phyloP scores from a whole-genome alignment of 1,140 invertebrate species.

The Notospermus geniculatus region DNA sequence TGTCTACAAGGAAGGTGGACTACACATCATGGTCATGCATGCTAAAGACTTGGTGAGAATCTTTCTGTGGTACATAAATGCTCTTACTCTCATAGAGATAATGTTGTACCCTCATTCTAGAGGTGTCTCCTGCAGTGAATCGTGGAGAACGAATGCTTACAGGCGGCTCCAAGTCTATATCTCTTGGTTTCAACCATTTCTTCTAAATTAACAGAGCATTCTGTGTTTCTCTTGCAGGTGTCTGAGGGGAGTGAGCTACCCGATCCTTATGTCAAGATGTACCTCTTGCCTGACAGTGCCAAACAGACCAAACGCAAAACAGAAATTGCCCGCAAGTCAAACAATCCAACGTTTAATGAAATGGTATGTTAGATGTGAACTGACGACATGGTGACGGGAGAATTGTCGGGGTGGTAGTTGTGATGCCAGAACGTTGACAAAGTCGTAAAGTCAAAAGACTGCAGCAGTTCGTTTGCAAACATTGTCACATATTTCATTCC shows the following conservation, averaged over 20 bases:
- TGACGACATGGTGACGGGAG: too few relatives aligned
- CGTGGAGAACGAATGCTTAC: too few relatives aligned
- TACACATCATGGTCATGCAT: slow-evolving; percentile 85
- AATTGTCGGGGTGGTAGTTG: background rate
- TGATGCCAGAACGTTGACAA: too few relatives aligned
- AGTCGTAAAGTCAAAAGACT: too few relatives aligned
- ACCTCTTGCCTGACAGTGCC: slow-evolving; percentile 73
- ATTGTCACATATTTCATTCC: background rate
- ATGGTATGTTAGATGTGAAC: slow-evolving; percentile 66
- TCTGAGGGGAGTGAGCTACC: slow-evolving; percentile 57
- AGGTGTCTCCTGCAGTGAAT: too few relatives aligned
- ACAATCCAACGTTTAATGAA: slow-evolving; percentile 97
- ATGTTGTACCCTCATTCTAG: too few relatives aligned
- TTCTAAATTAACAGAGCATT: too few relatives aligned
- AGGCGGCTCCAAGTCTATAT: too few relatives aligned
- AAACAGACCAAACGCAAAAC: slow-evolving; percentile 95
- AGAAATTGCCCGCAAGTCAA: slow-evolving; percentile 85
- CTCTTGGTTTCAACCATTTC: too few relatives aligned
- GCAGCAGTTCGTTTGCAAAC: too few relatives aligned
- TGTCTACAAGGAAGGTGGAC: slow-evolving; percentile 74
- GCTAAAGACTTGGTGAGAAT: slow-evolving; percentile 76
- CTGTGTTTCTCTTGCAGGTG: background rate
- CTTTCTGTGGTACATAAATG: too few relatives aligned
- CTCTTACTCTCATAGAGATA: too few relatives aligned
- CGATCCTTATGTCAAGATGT: slow-evolving; percentile 91